Evolutionary conservation across 1,140 invertebrate species (phyloP).

Genomic region (Bombus confusus): DNA sequence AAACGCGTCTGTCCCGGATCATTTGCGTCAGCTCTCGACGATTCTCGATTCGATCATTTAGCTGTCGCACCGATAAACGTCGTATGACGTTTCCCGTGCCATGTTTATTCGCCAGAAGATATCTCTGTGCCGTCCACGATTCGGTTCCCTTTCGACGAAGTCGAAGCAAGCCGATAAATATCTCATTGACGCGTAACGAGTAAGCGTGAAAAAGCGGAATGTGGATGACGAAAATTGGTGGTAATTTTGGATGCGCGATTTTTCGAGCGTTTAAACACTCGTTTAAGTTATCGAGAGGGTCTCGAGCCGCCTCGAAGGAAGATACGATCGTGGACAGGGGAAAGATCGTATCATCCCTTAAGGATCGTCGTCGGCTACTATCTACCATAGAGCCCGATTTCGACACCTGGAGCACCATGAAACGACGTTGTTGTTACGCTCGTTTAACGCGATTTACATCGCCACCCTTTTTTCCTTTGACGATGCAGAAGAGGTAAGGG

Average conservation of each 20-base stretch:
- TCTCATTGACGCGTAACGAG: not conserved
- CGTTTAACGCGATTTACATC: constrained; percentile 47
- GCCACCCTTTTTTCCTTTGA: not conserved
- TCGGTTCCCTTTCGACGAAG: not conserved
- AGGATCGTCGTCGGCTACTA: not conserved
- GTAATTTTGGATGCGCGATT: not conserved
- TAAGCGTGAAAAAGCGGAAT: not conserved
- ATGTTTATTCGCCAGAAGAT: not conserved
- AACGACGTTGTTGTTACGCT: constrained; percentile 57
- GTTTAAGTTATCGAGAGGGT: not conserved
- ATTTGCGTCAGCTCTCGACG: not conserved
- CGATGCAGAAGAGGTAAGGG: too few species aligned
- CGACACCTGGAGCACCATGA: constrained; percentile 51
- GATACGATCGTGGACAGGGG: constrained; percentile 37
- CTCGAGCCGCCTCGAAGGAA: not conserved
- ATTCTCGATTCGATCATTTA: constrained; percentile 24
- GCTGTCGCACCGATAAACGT: constrained; percentile 4
- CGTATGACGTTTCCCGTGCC: not conserved
- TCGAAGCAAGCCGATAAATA: not conserved
- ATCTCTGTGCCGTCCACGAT: not conserved
- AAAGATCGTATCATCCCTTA: constrained; percentile 48
- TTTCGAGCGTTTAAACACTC: constrained; percentile 9
- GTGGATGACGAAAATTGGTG: not conserved
- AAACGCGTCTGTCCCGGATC: not conserved
- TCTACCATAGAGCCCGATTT: constrained; percentile 10